Conservation (phyloP, 2,797 vertebrate species). For the Sebastes nivosus region DNA sequence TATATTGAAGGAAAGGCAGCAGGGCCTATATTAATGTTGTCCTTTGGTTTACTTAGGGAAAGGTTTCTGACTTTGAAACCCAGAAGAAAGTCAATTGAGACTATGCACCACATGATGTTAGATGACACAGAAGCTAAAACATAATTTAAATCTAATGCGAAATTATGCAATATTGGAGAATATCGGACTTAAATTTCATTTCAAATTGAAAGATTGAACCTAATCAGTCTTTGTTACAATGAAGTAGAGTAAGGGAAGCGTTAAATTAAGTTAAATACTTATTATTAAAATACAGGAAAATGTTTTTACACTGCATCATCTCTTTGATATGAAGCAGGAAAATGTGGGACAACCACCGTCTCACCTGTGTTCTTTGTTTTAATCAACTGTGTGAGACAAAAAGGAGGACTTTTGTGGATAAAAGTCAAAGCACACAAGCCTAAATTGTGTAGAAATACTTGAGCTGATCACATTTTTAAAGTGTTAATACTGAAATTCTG, state of each 20-base stretch:
- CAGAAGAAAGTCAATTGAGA: constrained; percentile 25
- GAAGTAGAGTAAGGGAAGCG: not conserved
- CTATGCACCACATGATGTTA: constrained; percentile 18
- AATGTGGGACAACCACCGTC: constrained; percentile 18
- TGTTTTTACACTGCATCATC: not conserved
- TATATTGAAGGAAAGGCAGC: constrained; percentile 54
- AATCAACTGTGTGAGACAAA: constrained; percentile 4
- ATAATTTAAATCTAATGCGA: not conserved
- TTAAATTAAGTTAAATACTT: not conserved
- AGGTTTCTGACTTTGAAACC: constrained; percentile 50
- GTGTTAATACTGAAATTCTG: constrained; percentile 63
- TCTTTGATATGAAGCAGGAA: not conserved
- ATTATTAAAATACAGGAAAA: constrained; percentile 11
- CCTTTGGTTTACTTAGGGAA: constrained; percentile 79
- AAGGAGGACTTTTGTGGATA: not conserved
- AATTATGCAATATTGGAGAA: constrained; percentile 1
- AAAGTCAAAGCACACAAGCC: not conserved
- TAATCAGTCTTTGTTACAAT: not conserved
- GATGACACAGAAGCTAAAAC: not conserved
- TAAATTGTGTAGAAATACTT: constrained; percentile 33
- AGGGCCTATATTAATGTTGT: constrained; percentile 47
- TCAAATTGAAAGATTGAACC: not conserved
- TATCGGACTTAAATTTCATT: not conserved
- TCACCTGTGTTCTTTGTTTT: constrained; percentile 32
- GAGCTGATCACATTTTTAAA: not conserved